Percentiles rank a stretch among this genome's conserved stretches.
Evolutionary conservation across 2,797 vertebrate genomes (phyloP).

Genomic region (Streptopelia turtur): DNA sequence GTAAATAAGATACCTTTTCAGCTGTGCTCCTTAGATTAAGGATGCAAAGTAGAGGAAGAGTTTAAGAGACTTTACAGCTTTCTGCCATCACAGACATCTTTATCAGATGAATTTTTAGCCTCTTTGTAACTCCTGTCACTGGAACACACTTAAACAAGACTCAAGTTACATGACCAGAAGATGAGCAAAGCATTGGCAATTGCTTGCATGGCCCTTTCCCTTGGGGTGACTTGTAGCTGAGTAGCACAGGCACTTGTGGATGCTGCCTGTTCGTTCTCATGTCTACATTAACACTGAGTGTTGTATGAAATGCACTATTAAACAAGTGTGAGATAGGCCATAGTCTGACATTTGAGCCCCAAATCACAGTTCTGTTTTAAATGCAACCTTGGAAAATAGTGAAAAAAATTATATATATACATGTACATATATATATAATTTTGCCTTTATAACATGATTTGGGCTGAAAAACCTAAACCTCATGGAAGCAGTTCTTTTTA

Average conservation of each 20-base stretch:
- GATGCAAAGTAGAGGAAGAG: background rate
- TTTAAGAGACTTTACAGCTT: background rate
- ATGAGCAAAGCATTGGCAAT: background rate
- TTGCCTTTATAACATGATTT: background rate
- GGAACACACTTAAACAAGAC: background rate
- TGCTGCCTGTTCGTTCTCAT: background rate
- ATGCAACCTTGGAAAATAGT: background rate
- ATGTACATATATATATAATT: background rate
- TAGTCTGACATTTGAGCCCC: background rate
- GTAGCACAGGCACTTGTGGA: background rate
- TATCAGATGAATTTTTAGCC: background rate
- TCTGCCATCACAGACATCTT: background rate
- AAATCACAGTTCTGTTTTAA: background rate
- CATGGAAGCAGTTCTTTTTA: background rate
- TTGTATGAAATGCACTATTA: background rate
- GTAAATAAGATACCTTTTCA: background rate
- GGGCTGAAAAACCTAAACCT: background rate
- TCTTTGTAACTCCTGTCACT: background rate
- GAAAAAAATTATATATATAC: too few species aligned
- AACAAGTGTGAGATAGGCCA: background rate
- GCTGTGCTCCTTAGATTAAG: background rate
- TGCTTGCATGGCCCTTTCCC: background rate
- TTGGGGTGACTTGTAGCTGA: background rate
- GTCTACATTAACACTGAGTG: accelerated
- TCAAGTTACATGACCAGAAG: background rate